phyloP scores from a whole-genome alignment of 2,888 invertebrate genomes.

The Hyppa rectilinea region DNA sequence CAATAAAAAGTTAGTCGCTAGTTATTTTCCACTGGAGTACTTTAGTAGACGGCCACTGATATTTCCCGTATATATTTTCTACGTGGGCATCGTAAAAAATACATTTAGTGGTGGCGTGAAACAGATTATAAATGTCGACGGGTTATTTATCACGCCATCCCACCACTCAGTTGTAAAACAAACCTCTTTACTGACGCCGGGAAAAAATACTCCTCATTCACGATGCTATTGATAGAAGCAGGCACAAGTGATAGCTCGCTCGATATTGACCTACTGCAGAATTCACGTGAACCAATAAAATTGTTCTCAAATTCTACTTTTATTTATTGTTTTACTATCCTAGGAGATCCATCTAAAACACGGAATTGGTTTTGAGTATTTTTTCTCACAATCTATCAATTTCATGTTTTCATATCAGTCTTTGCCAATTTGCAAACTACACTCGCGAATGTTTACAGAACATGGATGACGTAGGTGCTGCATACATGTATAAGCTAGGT shows the following conservation, averaged over 20 bases:
- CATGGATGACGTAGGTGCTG: constrained; percentile 40
- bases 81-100: constrained; percentile 68
- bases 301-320: constrained; percentile 29
- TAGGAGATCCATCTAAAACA: constrained; percentile 12
- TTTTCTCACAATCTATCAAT: constrained; percentile 49
- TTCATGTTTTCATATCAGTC: constrained; percentile 31
- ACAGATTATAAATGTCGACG: constrained; percentile 72
- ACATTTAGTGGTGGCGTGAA: constrained; percentile 69
- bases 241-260: constrained; percentile 37
- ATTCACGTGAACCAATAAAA: constrained; percentile 51
- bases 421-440: constrained; percentile 38
- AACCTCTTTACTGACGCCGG: constrained; percentile 67
- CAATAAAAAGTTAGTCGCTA: too few species aligned
- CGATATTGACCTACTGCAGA: constrained; percentile 59
- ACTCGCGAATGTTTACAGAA: constrained; percentile 28
- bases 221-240: constrained; percentile 54
- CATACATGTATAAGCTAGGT: constrained; percentile 13
- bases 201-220: constrained; percentile 56
- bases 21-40: too few species aligned
- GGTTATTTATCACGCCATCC: constrained; percentile 69
- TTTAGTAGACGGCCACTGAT: constrained; percentile 39
- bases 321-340: constrained; percentile 41
- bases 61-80: constrained; percentile 54
- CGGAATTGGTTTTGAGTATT: constrained; percentile 28
- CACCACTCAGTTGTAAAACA: constrained; percentile 72